phyloP scores from a whole-genome alignment of 2,797 vertebrate species.

The Peromyscus melanophrys region DNA sequence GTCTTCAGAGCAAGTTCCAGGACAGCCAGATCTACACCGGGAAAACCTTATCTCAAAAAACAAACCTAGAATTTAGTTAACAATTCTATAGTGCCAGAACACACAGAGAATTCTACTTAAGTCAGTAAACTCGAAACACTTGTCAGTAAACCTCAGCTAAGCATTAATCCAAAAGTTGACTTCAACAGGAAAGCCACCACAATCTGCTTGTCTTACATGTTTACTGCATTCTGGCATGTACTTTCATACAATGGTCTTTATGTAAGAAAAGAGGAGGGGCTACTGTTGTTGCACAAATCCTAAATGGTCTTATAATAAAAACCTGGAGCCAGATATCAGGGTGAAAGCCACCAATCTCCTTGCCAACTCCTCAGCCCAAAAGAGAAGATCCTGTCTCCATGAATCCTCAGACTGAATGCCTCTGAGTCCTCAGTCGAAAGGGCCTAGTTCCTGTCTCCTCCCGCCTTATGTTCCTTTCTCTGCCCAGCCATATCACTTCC shows the following conservation, averaged over 20 bases:
- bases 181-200: background rate
- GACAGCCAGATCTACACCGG: background rate
- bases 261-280: slow-evolving; percentile 1
- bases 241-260: background rate
- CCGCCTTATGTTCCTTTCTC: too few species aligned
- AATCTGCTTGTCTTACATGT: background rate
- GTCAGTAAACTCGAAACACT: background rate
- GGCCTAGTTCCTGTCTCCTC: too few species aligned
- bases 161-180: background rate
- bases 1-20: background rate
- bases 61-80: slow-evolving; percentile 2
- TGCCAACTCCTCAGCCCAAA: too few species aligned
- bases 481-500: too few species aligned
- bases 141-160: slow-evolving; percentile 1
- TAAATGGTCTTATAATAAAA: too few species aligned
- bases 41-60: background rate
- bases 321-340: too few species aligned
- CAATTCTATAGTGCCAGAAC: background rate
- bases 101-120: background rate
- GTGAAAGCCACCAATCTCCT: too few species aligned
- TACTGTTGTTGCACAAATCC: too few species aligned
- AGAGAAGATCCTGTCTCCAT: too few species aligned
- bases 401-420: too few species aligned
- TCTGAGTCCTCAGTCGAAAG: too few species aligned
- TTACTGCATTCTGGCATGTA: background rate